These are phyloP conservation scores for Trematomus loennbergii DNA, from an alignment of 2,113 vertebrate species.

Conservation along the genomic window DNA sequence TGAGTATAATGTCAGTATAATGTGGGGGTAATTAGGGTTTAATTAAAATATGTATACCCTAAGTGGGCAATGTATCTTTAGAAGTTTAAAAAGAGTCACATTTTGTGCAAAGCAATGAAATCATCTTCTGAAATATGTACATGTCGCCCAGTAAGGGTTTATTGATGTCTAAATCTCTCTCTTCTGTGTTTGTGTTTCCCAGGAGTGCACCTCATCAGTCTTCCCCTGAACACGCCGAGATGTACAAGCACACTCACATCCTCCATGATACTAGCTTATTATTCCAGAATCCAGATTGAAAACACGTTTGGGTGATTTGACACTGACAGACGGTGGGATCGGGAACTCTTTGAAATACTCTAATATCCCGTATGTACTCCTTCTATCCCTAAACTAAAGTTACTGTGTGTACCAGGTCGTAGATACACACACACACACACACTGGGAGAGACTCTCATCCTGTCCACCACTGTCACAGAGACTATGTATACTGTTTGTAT, in stretches of 20 bases:
- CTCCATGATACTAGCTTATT: neutral
- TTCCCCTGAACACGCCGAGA: conserved; percentile 63
- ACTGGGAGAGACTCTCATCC: conserved; percentile 42
- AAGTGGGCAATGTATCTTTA: too few relatives aligned
- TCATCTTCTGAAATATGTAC: too few relatives aligned
- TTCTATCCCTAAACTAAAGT: conserved; percentile 19
- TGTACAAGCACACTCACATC: conserved; percentile 45
- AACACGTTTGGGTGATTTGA: neutral
- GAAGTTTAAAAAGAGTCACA: too few relatives aligned
- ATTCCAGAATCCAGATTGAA: neutral
- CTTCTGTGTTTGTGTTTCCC: conserved; percentile 22
- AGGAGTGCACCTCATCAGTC: conserved; percentile 60
- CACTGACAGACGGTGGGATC: conserved; percentile 2
- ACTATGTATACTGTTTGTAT: conserved; percentile 83
- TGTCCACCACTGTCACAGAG: conserved; percentile 66
- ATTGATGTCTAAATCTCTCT: neutral
- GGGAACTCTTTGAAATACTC: neutral
- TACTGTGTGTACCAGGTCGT: conserved; percentile 6
- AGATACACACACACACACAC: neutral
- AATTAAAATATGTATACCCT: too few relatives aligned
- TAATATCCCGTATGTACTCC: neutral
- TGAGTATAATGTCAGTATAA: too few relatives aligned
- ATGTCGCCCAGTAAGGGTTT: neutral
- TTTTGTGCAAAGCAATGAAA: too few relatives aligned
- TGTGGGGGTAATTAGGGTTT: too few relatives aligned